Evolutionary conservation across 2,888 invertebrate species (phyloP), one percentile per base, ranked within the genome.

Genomic region (Arrhopalites spinosus): DNA sequence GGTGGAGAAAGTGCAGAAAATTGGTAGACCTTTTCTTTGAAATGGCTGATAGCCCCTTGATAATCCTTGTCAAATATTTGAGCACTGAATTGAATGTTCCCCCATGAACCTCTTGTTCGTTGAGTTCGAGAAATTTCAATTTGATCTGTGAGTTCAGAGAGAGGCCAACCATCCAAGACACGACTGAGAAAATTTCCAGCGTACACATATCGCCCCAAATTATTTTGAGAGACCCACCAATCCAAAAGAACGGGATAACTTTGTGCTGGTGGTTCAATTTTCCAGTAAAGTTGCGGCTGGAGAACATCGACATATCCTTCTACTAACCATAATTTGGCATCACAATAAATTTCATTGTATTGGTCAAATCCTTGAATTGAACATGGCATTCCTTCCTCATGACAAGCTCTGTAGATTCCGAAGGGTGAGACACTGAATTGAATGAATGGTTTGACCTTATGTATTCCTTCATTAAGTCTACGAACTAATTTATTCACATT

Each of bases 241-340:
- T 81, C 75, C 36, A 81, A 63, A 2, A 81, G 70, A n/a, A 79
- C 69, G 5, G 79, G 79, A 36, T 80, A 81, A 53, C 79, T 79
- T 71, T 81, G 81, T 8, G 36, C 61, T 20, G 81, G 78, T 11
- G 80, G 78, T 23, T 77, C 76, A 70, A 81, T 79, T 63, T 61
- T 75, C 81, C 81, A 81, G 69, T 81, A 81, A 13, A 81, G 70
- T 64, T 81, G 81, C 1, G 81, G 81, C 53, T 76, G 76, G 8
- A 81, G 73, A 1, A 78, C 74, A 43, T 81, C 81, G 2, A 81
- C 59, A 77, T 77, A 78, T 15, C 81, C 81, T 23, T 75, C 27
- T 59, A 78, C 47, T 0, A 80, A 63, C 81, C 81, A 81, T 2
- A 79, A 67, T 56, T 80, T 80, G 0, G 80, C 70, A 64, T 81